Evolutionary conservation across 2,113 vertebrate genomes (phyloP), one percentile per base, ranked within the genome.

Genomic region (Cathartes aura): DNA sequence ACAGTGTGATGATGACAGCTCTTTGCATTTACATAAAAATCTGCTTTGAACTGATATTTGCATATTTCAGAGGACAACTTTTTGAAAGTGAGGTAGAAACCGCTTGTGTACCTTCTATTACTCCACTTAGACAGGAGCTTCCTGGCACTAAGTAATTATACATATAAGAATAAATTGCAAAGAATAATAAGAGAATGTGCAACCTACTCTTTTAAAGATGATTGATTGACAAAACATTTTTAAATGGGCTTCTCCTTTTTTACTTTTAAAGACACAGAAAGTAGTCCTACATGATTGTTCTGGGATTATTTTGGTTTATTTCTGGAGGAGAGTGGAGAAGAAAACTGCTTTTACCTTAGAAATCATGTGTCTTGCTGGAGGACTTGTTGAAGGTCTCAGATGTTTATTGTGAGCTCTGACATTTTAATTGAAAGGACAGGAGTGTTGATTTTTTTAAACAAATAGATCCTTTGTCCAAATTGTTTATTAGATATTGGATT

Each of bases 381-480:
- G 62, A 85, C 43, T 82, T 56, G 12, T 32, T 86, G 88, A 83
- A 90, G 45, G 55, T 73, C 74, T 94, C 59, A 38, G 20, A 48
- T 74, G n/a, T 80, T 90, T 82, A 64, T 68, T 80, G 36, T 80
- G 70, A 87, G 73, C 19, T n/a, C 82, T 86, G 85, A 76, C 59
- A 89, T 94, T 94, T 81, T 83, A 93, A 92, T 78, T 87, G 55
- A 89, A 94, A 93, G 72, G 75, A 81, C 26, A 81, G 52, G 32
- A 42, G 19, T 32, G 18, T 80, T 85, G 32, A 23, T 53, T 93
- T 64, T 80, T 96, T 85, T 26, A 67, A 93, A 66, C 17, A 83
- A 95, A 80, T 36, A 70, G 16, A 67, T 83, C 10, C 27, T 66
- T 83, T 92, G 15, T 66, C 62, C 53, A 81, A 92, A 71, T 58